These are phyloP conservation scores for Molanna angustata DNA, from an alignment of 2,888 invertebrate species.

Conservation along the genomic window DNA sequence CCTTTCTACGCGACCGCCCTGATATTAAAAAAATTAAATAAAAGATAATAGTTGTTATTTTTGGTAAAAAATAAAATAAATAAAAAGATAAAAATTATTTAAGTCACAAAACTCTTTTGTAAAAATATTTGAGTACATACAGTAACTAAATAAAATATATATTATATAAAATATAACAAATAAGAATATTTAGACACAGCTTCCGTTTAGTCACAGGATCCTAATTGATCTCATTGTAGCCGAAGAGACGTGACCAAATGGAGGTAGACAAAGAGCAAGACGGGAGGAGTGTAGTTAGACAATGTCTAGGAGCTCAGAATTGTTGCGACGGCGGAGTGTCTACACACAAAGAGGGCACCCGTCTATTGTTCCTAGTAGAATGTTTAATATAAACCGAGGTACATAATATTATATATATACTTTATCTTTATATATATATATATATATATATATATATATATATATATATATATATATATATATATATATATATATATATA, in stretches of 20 bases:
- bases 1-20: conserved; percentile 51
- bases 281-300: too few relatives aligned
- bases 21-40: conserved; percentile 52
- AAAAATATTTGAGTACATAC: conserved; percentile 18
- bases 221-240: too few relatives aligned
- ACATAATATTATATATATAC: not conserved
- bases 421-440: not conserved
- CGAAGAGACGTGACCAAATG: not conserved
- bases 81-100: too few relatives aligned
- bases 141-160: too few relatives aligned
- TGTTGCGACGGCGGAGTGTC: too few relatives aligned
- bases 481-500: conserved; percentile 14
- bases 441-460: conserved; percentile 4
- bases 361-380: conserved; percentile 51
- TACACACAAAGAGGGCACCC: too few relatives aligned
- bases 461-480: conserved; percentile 10
- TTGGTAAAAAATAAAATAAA: conserved; percentile 45
- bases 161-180: too few relatives aligned
- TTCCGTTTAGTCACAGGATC: not conserved
- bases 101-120: conserved; percentile 18
- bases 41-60: conserved; percentile 50
- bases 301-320: too few relatives aligned
- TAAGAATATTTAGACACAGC: too few relatives aligned
- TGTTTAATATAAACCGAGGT: conserved; percentile 37
- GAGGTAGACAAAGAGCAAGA: conserved; percentile 37